Evolutionary conservation across 2,113 vertebrate genomes (phyloP).

Genomic region (Protobothrops flavoviridis): DNA sequence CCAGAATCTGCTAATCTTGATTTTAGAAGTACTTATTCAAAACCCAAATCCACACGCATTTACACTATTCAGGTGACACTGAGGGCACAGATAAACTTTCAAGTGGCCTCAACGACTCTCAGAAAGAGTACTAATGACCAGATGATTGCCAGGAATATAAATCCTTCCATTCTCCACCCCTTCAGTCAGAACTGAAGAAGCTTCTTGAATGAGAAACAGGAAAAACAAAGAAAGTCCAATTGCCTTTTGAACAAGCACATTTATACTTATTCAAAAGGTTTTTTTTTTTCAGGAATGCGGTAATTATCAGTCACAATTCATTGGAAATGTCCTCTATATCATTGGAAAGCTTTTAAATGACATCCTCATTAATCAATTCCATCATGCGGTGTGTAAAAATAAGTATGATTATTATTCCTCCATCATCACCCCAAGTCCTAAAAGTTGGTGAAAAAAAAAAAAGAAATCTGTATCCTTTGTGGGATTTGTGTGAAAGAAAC

Average conservation of each 20-base stretch:
- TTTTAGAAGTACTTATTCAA: background rate
- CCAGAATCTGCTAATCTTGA: background rate
- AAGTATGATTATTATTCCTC: constrained; percentile 17
- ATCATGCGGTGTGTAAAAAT: constrained; percentile 14
- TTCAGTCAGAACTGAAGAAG: background rate
- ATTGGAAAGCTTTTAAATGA: background rate
- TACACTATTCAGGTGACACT: background rate
- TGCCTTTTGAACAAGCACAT: background rate
- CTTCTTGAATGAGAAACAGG: background rate
- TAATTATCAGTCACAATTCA: background rate
- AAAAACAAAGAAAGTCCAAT: background rate
- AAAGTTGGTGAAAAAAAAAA: background rate
- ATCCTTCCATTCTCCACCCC: background rate
- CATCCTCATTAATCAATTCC: background rate
- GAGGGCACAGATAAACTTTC: background rate
- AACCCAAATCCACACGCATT: background rate
- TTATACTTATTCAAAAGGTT: background rate
- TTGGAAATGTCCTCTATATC: background rate
- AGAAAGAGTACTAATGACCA: background rate
- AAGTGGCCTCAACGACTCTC: background rate
- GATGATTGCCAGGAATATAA: background rate
- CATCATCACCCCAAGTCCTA: constrained; percentile 29
- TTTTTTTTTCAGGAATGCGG: background rate
- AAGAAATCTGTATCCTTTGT: background rate
- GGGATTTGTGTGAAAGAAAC: background rate